Evolutionary conservation across 2,888 invertebrate genomes (phyloP).

Genomic region (Ganaspis brasiliensis): DNA sequence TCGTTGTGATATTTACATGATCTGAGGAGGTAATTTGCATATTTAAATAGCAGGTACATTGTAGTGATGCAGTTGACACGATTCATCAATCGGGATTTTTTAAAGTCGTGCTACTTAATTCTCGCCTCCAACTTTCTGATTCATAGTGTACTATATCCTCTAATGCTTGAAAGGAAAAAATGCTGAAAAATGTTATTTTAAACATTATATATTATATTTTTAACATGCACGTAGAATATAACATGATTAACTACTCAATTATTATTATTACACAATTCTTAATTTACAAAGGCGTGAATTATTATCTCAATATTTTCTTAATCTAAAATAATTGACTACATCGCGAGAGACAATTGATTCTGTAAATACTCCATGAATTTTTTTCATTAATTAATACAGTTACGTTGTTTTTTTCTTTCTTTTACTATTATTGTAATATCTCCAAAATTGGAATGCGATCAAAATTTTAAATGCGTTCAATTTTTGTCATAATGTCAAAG

Average conservation of each 20-base stretch:
- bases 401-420: slow-evolving; percentile 26
- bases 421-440: too few relatives aligned
- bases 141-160: slow-evolving; percentile 64
- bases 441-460: too few relatives aligned
- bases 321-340: slow-evolving; percentile 19
- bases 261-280: slow-evolving; percentile 54
- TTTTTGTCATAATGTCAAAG: too few relatives aligned
- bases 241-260: slow-evolving; percentile 60
- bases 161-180: slow-evolving; percentile 76
- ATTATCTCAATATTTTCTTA: slow-evolving; percentile 17
- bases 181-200: slow-evolving; percentile 77
- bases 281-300: slow-evolving; percentile 51
- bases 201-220: slow-evolving; percentile 61
- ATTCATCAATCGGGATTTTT: neutral
- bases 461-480: too few relatives aligned
- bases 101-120: slow-evolving; percentile 67
- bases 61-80: slow-evolving; percentile 14
- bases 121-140: slow-evolving; percentile 72
- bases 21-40: slow-evolving; percentile 25
- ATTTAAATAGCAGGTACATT: slow-evolving; percentile 37
- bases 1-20: slow-evolving; percentile 23
- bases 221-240: slow-evolving; percentile 44
- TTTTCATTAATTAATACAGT: neutral
- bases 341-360: slow-evolving; percentile 19
- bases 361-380: too few relatives aligned